Base-by-base conservation (phyloP, 2,888 invertebrate genomes). In the Drosophila koepferae region DNA sequence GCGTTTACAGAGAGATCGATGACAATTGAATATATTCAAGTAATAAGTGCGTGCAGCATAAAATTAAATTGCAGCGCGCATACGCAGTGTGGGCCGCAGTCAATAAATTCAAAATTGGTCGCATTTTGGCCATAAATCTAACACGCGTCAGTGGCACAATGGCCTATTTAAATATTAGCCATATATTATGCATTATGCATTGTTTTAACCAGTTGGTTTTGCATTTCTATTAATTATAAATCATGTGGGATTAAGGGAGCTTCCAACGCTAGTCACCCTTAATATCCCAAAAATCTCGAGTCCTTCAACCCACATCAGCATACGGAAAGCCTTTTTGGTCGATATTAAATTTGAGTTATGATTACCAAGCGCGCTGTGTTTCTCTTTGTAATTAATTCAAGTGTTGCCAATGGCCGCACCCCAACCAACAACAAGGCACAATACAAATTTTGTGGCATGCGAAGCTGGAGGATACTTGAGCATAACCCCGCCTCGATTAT, bases 141-240 rank as follows among this genome's bases (percentile, higher is more conserved):
- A 65, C 44, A 70, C 77, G 54, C 43, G n/a, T 18, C 36, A 62
- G 2, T 55, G 58, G 46, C 59, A 63, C 53, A 60, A 46, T 55
- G 46, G 81, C 56, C 53, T 46, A 78, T 78, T 78, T 78, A 60
- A 74, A 79, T 78, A 70, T 70, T 65, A 18, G 51, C 41, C 60
- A 67, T 55, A 58, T 55, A 68, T 56, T 55, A 63, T 63, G 41
- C 48, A 63, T 70, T 20, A 36, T 53, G 80, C 56, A 69, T 64
- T 66, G 55, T 36, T 40, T 54, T 61, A 36, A 51, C 41, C 51
- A 60, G 18, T 54, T 55, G 41, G 46, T 74, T 78, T 63, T 46
- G 49, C 54, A 73, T 61, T 73, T 66, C 34, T 68, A 72, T 83
- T 89, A 86, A 80, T 89, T 83, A 89, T 90, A 83, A 89, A 86